These are phyloP conservation scores for Magallana nippona DNA, from an alignment of 2,888 invertebrate species.

Conservation along the genomic window DNA sequence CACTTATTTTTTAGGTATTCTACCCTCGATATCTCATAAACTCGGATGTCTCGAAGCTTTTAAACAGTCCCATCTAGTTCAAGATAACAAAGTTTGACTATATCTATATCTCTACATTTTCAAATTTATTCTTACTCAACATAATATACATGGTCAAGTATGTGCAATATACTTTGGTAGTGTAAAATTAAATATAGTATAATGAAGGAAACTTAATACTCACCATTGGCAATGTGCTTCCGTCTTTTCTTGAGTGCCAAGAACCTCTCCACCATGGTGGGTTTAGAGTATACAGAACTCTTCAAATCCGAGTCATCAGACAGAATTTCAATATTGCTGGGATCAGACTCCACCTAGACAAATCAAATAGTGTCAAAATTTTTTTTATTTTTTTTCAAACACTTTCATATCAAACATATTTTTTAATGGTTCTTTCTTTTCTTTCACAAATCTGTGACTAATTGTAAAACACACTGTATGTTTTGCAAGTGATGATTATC, in stretches of 20 bases:
- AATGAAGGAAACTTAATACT: not conserved
- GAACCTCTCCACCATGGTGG: constrained; percentile 73
- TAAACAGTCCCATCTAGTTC: too few species aligned
- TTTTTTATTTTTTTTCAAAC: not conserved
- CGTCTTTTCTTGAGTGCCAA: constrained; percentile 69
- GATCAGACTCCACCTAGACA: constrained; percentile 46
- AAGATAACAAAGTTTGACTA: too few species aligned
- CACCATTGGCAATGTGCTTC: constrained; percentile 70
- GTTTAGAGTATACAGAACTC: constrained; percentile 54
- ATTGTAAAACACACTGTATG: too few species aligned
- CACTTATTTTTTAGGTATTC: too few species aligned
- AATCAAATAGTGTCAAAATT: not conserved
- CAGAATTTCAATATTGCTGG: constrained; percentile 48
- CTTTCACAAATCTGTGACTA: too few species aligned
- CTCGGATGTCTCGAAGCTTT: too few species aligned
- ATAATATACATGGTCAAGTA: not conserved
- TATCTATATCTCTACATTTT: too few species aligned
- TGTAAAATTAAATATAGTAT: not conserved
- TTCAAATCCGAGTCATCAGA: constrained; percentile 50
- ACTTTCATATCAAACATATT: not conserved
- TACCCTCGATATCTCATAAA: too few species aligned
- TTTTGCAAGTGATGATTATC: too few species aligned
- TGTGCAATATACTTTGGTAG: not conserved
- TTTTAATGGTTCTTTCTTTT: too few species aligned
- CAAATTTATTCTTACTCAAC: too few species aligned